Evolutionary conservation across 2,888 invertebrate species (phyloP), one percentile per base, ranked within the genome.

Genomic region (Drosophila vallismaia): DNA sequence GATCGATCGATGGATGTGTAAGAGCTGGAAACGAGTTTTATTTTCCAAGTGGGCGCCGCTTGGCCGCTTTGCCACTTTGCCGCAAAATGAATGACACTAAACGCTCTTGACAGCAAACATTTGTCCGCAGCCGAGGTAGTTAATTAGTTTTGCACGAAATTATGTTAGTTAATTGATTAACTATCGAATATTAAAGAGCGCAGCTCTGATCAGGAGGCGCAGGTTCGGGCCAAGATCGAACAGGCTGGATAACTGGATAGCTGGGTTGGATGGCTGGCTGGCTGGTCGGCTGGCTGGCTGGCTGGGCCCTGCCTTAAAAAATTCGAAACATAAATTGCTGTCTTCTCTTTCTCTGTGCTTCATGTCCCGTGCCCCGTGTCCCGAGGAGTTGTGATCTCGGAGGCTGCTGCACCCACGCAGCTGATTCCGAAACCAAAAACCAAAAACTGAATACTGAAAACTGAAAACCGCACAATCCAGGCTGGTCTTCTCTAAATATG

Each of bases 141-240:
- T 88, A 88, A 88, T 87, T 88, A 78, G 82, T 84, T 87, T 87
- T 85, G 78, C 88, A 88, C 84, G 69, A 82, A 86, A 81, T 83
- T 71, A 87, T 84, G 78, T 74, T 74, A 75, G 73, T 82, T 80
- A 84, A 86, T 86, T 86, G 84, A 84, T 84, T 83, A 84, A 75
- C 79, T 79, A 76, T 75, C 80, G 76, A 63, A 66, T 72, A 68
- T 63, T 70, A 46, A 52, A 66, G 50, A 63, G 64, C n/a, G 33
- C 19, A 5, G 46, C 51, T 33, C 19, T 33, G 19, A 19, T 42
- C 54, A 44, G 31, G 12, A 28, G 42, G 36, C 7, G 31, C 31
- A 33, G 48, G 28, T 29, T 31, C 55, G 46, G 28, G 14, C 31
- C 40, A 10, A 60, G 52, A 38, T 42, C 33, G 33, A 59, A 59